Percentiles rank a stretch among this genome's conserved stretches.
These are phyloP conservation scores for Mus spicilegus DNA, from an alignment of 2,113 vertebrate species.

Conservation along the genomic window DNA sequence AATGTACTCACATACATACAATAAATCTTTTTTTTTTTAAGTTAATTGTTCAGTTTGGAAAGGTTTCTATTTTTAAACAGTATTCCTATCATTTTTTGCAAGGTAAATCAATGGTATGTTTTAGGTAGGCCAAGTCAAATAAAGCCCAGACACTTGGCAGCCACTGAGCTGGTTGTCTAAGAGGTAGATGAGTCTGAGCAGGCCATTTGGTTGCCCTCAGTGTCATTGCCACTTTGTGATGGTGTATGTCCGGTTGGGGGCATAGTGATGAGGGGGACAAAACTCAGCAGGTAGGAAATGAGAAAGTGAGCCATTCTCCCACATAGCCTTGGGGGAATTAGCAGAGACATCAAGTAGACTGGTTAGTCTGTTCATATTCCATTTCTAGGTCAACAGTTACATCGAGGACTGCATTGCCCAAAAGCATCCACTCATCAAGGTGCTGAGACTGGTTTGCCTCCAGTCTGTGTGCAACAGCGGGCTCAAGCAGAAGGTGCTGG, in stretches of 20 bases:
- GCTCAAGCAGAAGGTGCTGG: conserved; percentile 96
- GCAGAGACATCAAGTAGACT: not conserved
- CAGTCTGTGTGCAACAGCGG: conserved; percentile 98
- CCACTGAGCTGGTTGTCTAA: not conserved
- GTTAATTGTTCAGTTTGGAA: not conserved
- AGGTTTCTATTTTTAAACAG: not conserved
- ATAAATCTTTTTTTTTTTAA: not conserved
- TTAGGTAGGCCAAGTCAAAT: not conserved
- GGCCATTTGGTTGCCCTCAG: rapidly evolving
- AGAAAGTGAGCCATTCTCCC: not conserved
- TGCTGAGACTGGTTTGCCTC: conserved; percentile 94
- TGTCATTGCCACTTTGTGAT: not conserved
- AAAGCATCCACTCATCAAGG: conserved; percentile 95
- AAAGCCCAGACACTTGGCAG: not conserved
- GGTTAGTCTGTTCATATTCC: rapidly evolving
- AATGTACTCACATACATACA: not conserved
- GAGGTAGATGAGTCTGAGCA: not conserved
- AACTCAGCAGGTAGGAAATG: not conserved
- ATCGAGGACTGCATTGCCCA: conserved; percentile 97
- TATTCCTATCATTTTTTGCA: not conserved
- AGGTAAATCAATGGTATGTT: not conserved
- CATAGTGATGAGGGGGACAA: not conserved
- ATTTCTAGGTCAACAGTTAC: conserved; percentile 91
- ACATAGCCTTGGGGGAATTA: not conserved
- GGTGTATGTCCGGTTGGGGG: not conserved